These are phyloP conservation scores for Panagrolaimus sp. DNA, from an alignment of 1,140 invertebrate genomes.

Conservation along the genomic window DNA sequence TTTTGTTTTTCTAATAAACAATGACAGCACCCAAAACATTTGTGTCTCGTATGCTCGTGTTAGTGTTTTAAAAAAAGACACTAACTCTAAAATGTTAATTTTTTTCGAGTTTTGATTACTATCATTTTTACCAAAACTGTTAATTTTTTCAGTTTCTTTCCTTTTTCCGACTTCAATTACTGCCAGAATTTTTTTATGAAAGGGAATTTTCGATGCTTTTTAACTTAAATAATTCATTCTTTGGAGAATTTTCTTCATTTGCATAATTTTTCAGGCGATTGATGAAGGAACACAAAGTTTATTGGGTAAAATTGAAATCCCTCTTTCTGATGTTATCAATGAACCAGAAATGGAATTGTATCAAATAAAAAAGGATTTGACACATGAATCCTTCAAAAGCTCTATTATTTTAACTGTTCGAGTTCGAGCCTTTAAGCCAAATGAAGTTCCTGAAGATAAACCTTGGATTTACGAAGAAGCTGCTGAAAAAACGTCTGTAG, in stretches of 20 bases:
- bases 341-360: conserved; percentile 52
- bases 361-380: conserved; percentile 48
- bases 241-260: too few relatives aligned
- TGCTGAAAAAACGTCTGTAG: conserved; percentile 22
- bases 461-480: neutral
- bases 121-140: too few relatives aligned
- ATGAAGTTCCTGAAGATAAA: neutral
- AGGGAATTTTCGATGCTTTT: too few relatives aligned
- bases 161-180: too few relatives aligned
- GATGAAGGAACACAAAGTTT: conserved; percentile 49
- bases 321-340: conserved; percentile 35
- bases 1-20: too few relatives aligned
- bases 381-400: conserved; percentile 47
- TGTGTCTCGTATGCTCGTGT: too few relatives aligned
- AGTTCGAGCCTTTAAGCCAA: conserved; percentile 20
- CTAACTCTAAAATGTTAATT: too few relatives aligned
- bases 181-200: too few relatives aligned
- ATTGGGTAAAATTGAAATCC: conserved; percentile 45
- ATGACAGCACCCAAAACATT: too few relatives aligned
- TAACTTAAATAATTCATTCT: too few relatives aligned
- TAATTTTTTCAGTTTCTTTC: too few relatives aligned
- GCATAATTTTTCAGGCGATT: conserved; percentile 40
- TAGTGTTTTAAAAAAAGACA: too few relatives aligned
- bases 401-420: conserved; percentile 51
- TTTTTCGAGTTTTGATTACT: conserved; percentile 2